These are phyloP conservation scores for Chionoecetes opilio DNA, from an alignment of 1,140 invertebrate genomes.

Conservation along the genomic window DNA sequence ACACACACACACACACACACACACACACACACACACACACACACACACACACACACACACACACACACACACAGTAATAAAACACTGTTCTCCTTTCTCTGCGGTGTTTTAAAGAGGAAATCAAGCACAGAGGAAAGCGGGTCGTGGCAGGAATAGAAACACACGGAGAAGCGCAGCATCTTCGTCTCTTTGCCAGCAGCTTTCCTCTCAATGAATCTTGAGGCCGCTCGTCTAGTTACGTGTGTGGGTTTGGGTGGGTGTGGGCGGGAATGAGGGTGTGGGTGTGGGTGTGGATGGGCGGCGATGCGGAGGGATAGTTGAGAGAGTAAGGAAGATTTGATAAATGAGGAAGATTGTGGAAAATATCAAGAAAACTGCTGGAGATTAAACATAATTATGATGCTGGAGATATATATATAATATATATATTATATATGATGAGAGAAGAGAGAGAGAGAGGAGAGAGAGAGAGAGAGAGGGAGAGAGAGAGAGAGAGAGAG, in stretches of 20 bases:
- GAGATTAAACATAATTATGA: background rate
- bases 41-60: background rate
- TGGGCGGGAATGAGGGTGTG: background rate
- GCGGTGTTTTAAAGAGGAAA: background rate
- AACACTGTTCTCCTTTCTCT: background rate
- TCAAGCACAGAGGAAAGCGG: background rate
- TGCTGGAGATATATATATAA: too few species aligned
- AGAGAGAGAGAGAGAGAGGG: slow-evolving; percentile 25
- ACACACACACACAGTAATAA: background rate
- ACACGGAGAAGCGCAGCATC: background rate
- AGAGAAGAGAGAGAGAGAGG: too few species aligned
- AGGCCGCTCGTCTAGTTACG: background rate
- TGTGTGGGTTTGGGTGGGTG: background rate
- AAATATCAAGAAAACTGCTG: background rate
- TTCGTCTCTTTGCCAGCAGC: background rate
- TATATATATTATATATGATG: too few species aligned
- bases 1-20: slow-evolving; percentile 25
- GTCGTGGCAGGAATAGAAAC: background rate
- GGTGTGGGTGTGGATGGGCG: background rate
- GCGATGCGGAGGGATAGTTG: background rate
- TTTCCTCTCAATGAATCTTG: slow-evolving; percentile 16
- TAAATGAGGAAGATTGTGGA: slow-evolving; percentile 20
- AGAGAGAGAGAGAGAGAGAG: slow-evolving; percentile 27
- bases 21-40: background rate
- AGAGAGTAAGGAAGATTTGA: background rate